Conservation (phyloP, 2,888 invertebrate species). For the Lydus trimaculatus region DNA sequence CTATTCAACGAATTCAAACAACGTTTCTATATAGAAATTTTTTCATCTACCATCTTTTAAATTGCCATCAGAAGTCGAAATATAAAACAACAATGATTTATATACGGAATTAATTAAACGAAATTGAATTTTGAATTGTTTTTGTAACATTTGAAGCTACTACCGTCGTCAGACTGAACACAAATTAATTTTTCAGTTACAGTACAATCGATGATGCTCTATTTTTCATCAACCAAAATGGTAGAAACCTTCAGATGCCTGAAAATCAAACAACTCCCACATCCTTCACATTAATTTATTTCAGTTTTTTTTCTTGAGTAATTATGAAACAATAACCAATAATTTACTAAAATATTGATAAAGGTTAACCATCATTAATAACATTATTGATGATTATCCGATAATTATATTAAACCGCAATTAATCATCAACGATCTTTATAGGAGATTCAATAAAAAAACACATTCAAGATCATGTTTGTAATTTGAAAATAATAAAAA, state of each 20-base stretch:
- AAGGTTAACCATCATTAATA: not conserved
- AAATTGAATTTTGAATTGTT: not conserved
- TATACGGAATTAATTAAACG: not conserved
- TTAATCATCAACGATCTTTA: not conserved
- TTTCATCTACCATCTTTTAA: not conserved
- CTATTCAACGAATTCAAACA: not conserved
- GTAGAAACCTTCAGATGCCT: not conserved
- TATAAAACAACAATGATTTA: conserved; percentile 5
- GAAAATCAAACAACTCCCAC: not conserved
- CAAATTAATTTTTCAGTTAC: no score
- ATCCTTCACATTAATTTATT: not conserved
- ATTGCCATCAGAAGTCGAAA: not conserved
- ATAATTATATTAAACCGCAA: not conserved
- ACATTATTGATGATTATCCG: not conserved
- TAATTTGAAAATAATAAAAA: not conserved
- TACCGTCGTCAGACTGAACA: no score
- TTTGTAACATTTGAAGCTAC: no score
- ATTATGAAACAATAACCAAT: not conserved
- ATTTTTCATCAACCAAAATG: no score
- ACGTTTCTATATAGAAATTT: not conserved
- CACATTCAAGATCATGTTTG: not conserved
- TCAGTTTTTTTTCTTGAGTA: not conserved
- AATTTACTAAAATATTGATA: not conserved
- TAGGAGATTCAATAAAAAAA: not conserved
- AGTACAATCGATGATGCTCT: no score